Evolutionary conservation across 2,888 invertebrate species (phyloP).

Genomic region (Mesorhabditis spiculigera): DNA sequence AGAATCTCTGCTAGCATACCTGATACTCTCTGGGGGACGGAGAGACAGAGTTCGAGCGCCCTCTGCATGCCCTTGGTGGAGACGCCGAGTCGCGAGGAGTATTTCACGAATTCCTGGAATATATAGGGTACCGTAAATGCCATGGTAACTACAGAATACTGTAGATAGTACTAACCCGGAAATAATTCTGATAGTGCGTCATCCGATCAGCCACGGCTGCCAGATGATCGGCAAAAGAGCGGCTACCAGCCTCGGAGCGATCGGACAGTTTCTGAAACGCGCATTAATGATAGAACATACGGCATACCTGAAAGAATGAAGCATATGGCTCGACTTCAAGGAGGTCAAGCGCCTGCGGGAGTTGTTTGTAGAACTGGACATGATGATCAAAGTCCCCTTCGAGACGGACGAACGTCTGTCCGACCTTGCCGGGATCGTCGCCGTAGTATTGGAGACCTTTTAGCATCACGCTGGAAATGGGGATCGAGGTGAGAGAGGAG

Average conservation of each 20-base stretch:
- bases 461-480: slow-evolving; percentile 73
- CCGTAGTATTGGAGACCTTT: slow-evolving; percentile 90
- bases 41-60: slow-evolving; percentile 42
- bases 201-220: slow-evolving; percentile 90
- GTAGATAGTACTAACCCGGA: slow-evolving; percentile 67
- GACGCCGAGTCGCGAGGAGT: slow-evolving; percentile 80
- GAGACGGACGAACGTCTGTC: slow-evolving; percentile 77
- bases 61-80: slow-evolving; percentile 83
- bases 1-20: neutral
- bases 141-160: no score
- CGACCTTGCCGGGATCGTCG: slow-evolving; percentile 74
- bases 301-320: slow-evolving; percentile 50
- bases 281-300: neutral
- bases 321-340: slow-evolving; percentile 62
- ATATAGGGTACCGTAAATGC: neutral
- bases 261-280: slow-evolving; percentile 39
- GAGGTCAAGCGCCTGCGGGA: slow-evolving; percentile 78
- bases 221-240: slow-evolving; percentile 82
- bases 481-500: neutral
- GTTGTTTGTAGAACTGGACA: slow-evolving; percentile 72
- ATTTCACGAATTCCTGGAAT: slow-evolving; percentile 84
- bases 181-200: slow-evolving; percentile 88
- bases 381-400: slow-evolving; percentile 92
- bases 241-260: slow-evolving; percentile 65
- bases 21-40: slow-evolving; percentile 34